Evolutionary conservation across 1,140 invertebrate genomes (phyloP).

Genomic region (Drosophila parabipectinata): DNA sequence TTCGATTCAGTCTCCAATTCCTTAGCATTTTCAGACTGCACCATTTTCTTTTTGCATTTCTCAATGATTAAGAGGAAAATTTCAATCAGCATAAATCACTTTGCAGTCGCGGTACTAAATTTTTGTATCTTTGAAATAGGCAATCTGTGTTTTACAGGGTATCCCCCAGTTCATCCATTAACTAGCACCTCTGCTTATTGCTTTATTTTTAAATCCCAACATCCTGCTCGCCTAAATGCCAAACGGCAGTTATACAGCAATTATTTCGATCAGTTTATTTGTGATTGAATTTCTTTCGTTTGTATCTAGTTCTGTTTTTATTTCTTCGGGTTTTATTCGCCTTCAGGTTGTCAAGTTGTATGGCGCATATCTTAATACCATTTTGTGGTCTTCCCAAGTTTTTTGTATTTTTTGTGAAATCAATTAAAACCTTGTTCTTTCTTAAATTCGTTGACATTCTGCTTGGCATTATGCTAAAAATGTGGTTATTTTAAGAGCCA

Average conservation of each 20-base stretch:
- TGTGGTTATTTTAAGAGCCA: conserved; percentile 53
- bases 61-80: conserved; percentile 45
- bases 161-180: background rate
- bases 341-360: conserved; percentile 31
- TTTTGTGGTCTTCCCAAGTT: conserved; percentile 21
- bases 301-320: conserved; percentile 36
- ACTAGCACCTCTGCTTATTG: background rate
- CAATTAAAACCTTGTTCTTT: conserved; percentile 64
- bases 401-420: conserved; percentile 40
- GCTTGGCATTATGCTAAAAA: conserved; percentile 50
- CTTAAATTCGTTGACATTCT: conserved; percentile 51
- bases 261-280: conserved; percentile 57
- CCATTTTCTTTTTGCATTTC: conserved; percentile 22
- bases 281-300: conserved; percentile 43
- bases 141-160: background rate
- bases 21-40: conserved; percentile 15
- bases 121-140: background rate
- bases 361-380: conserved; percentile 47
- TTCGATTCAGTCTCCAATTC: conserved; percentile 30
- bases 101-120: conserved; percentile 15
- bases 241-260: conserved; percentile 57
- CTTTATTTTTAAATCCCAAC: conserved; percentile 51
- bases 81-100: conserved; percentile 73
- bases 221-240: conserved; percentile 59
- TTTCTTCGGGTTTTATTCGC: conserved; percentile 4